Base-by-base conservation (phyloP, 2,888 invertebrate genomes). In the Dermolepida albohirtum region DNA sequence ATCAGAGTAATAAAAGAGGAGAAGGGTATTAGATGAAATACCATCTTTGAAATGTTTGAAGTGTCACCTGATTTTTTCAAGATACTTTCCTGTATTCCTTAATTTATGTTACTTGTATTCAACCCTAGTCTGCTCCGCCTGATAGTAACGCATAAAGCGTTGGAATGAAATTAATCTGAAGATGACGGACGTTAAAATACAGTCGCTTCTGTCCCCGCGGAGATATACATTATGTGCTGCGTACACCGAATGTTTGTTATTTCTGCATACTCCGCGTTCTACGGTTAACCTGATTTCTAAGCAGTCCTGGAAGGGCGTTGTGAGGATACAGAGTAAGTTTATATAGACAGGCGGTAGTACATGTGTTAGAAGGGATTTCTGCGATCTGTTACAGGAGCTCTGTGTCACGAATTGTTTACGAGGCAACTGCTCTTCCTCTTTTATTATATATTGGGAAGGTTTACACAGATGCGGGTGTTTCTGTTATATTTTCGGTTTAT, bases 311-410 rank as follows among this genome's bases (percentile, higher is more conserved):
- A 47, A 27, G 67, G 39, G 64, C n/a, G 62, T 34, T 64, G 65
- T 66, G 11, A 64, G 65, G 64, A 65, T 47, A 47, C 62, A 69
- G 69, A 70, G 71, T 64, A 69, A 69, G 67, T 72, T 74, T 71
- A 73, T 70, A 71, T 66, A 73, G 72, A 71, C 71, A 71, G 72
- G 70, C 70, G 72, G 69, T 74, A 74, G 34, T 43, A 62, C 75
- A 75, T 70, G 73, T 75, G 75, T 77, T 76, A 70, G 66, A 73
- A 71, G 71, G 73, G 75, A 76, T 76, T 75, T 76, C 73, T 72
- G 72, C 70, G 75, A 75, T 73, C 66, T 73, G 75, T 73, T 72
- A 73, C 72, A 70, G 70, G 62, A 64, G 70, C 70, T 67, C 66
- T 66, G 52, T 62, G 72, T 70, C 73, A 70, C 52, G 71, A 67